A percentile compares a stretch with the other conserved stretches of the same genome.
Evolutionary conservation across 2,797 vertebrate species (phyloP).

Genomic region (Hippoglossus hippoglossus): DNA sequence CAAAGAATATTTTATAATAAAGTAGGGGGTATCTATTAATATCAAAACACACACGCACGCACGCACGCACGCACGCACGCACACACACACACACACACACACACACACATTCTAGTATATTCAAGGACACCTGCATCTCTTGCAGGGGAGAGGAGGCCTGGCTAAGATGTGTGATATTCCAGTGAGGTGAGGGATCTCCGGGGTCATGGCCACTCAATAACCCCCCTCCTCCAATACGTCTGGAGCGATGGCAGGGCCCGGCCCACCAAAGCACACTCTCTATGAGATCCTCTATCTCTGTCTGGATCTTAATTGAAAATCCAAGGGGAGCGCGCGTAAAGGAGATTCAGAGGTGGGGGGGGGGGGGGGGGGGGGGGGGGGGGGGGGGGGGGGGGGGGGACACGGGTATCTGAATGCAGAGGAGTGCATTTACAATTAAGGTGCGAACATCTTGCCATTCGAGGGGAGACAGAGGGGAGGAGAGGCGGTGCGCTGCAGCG

Average conservation of each 20-base stretch:
- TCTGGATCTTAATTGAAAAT: slow-evolving; percentile 85
- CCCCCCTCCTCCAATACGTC: slow-evolving; percentile 30
- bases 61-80: slow-evolving; percentile 16
- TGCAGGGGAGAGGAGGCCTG: slow-evolving; percentile 17
- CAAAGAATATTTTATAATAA: slow-evolving; percentile 22
- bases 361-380: neutral
- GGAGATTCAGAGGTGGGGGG: slow-evolving; percentile 13
- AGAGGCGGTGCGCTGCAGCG: slow-evolving; percentile 4
- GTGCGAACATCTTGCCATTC: slow-evolving; percentile 47
- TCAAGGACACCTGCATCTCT: slow-evolving; percentile 60
- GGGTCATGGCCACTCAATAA: slow-evolving; percentile 73
- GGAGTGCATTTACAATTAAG: slow-evolving; percentile 65
- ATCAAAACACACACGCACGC: slow-evolving; percentile 15
- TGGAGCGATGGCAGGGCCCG: slow-evolving; percentile 34
- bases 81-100: slow-evolving; percentile 23
- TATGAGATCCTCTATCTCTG: slow-evolving; percentile 74
- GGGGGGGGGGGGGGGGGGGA: neutral
- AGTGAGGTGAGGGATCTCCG: slow-evolving; percentile 50
- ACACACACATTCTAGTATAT: slow-evolving; percentile 38
- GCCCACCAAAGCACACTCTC: slow-evolving; percentile 33
- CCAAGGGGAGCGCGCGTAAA: slow-evolving; percentile 30
- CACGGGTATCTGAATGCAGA: slow-evolving; percentile 64
- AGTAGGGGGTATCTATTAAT: slow-evolving; percentile 13
- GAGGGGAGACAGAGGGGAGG: slow-evolving; percentile 27
- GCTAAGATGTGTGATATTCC: slow-evolving; percentile 39